Evolutionary conservation across 1,140 invertebrate species (phyloP), one percentile per base, ranked within the genome.

Genomic region (Lasioglossum baleicum): DNA sequence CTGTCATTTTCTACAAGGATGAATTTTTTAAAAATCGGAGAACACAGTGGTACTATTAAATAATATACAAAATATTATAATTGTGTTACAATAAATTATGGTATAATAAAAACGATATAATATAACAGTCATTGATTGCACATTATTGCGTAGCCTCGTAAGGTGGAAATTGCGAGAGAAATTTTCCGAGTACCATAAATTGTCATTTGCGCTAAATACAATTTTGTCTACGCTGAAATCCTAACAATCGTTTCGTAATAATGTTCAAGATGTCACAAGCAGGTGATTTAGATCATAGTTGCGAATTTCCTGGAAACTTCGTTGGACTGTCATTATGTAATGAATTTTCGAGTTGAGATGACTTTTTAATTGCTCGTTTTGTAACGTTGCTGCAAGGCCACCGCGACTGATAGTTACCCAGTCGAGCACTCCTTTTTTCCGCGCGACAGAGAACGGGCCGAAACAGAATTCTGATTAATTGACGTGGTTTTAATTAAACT

Each of bases 391-490:
- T 66, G 42, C 71, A 60, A 61, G 51, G 83, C 75, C 61, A 70
- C 81, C 60, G 48, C 70, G 61, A 69, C 48, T 70, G 42, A n/a
- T 70, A 65, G 70, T 80, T 65, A 77, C 44, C 44, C 17, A 22
- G 6, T 6, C 1, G 31, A 44, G 10, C 11, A 60, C 35, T 65
- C n/a, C 22, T 76, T 65, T 74, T 35, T 71, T 67, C 31, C 31
- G 22, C 26, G 11, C 11, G n/a, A 42, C 31, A 51, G 61, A 31
- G 35, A 42, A 68, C 31, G 35, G 48, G 26, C 42, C 75, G 71
- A 85, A 85, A 74, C 77, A 73, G 67, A 78, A 86, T 87, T 87
- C 84, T 87, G 78, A 87, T 87, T 87, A 87, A 87, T 87, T 70
- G 85, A 83, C 81, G 70, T 48, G 48, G 71, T 74, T 81, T 80